A percentile compares a stretch with the other conserved stretches of the same genome.
Evolutionary conservation across 1,140 invertebrate genomes (phyloP).

Genomic region (Palaemon carinicauda): DNA sequence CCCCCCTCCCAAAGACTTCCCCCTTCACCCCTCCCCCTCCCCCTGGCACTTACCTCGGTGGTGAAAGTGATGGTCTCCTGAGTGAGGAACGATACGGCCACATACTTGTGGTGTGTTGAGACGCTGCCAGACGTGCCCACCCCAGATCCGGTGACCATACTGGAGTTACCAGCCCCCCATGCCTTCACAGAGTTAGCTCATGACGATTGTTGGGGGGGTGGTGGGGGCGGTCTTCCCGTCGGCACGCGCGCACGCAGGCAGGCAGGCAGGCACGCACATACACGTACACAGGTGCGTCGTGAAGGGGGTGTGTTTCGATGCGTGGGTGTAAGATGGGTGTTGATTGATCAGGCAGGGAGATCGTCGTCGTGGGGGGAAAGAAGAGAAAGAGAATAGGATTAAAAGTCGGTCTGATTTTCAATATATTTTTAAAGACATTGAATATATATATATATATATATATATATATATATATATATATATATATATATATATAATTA

Average conservation of each 20-base stretch:
- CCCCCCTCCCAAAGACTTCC: neutral
- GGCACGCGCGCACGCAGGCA: neutral
- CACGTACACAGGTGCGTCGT: too few relatives aligned
- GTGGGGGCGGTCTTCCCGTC: neutral
- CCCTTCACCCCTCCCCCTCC: neutral
- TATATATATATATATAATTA: too few relatives aligned
- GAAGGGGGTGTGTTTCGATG: too few relatives aligned
- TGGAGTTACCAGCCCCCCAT: constrained; percentile 5
- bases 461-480: too few relatives aligned
- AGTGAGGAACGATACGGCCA: constrained; percentile 39
- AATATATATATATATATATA: too few relatives aligned
- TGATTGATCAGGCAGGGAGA: too few relatives aligned
- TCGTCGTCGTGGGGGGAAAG: too few relatives aligned
- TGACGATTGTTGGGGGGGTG: neutral
- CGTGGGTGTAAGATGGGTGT: too few relatives aligned
- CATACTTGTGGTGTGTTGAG: constrained; percentile 49
- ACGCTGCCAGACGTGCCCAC: constrained; percentile 34
- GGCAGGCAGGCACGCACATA: too few relatives aligned
- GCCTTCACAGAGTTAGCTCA: neutral
- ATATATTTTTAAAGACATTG: too few relatives aligned
- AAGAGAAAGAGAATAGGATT: too few relatives aligned
- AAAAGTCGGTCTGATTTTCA: too few relatives aligned
- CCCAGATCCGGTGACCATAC: constrained; percentile 46
- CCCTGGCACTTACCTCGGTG: constrained; percentile 28
- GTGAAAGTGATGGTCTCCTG: constrained; percentile 46